phyloP scores from a whole-genome alignment of 2,113 vertebrate genomes.

The Danionella cerebrum region DNA sequence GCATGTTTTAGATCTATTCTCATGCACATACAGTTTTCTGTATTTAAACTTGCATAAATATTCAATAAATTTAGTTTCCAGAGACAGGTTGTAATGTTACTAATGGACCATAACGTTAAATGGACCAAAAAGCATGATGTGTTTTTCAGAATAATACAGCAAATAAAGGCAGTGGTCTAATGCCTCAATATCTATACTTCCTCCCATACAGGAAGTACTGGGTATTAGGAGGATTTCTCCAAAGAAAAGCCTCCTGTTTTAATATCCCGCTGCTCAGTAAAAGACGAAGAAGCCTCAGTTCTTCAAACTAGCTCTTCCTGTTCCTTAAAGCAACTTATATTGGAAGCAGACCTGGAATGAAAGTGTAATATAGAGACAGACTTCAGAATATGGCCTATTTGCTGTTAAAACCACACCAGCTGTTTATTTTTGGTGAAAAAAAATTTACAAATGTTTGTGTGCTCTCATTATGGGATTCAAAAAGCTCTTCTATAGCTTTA shows the following conservation, averaged over 20 bases:
- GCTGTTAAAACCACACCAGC: no score
- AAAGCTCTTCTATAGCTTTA: no score
- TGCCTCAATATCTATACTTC: conserved; percentile 18
- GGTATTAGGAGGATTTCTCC: conserved; percentile 30
- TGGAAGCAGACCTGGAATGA: conserved; percentile 43
- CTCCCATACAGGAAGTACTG: conserved; percentile 32
- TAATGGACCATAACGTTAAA: no score
- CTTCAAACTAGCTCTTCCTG: conserved; percentile 10
- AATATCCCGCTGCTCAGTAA: conserved; percentile 34
- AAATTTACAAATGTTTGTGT: no score
- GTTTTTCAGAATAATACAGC: neutral
- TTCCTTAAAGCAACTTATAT: conserved; percentile 27
- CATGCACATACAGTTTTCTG: neutral
- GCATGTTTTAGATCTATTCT: conserved; percentile 19
- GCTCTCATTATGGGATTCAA: no score
- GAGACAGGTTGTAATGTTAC: neutral
- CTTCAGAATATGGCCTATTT: no score
- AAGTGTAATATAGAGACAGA: conserved; percentile 24
- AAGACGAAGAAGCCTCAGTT: neutral
- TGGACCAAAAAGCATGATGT: neutral
- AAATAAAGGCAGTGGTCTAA: neutral
- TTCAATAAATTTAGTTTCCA: neutral
- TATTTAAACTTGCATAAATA: neutral
- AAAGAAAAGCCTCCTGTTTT: conserved; percentile 28
- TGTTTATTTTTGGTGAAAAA: no score